Evolutionary conservation across 1,140 invertebrate genomes (phyloP).

Genomic region (Contarinia nasturtii): DNA sequence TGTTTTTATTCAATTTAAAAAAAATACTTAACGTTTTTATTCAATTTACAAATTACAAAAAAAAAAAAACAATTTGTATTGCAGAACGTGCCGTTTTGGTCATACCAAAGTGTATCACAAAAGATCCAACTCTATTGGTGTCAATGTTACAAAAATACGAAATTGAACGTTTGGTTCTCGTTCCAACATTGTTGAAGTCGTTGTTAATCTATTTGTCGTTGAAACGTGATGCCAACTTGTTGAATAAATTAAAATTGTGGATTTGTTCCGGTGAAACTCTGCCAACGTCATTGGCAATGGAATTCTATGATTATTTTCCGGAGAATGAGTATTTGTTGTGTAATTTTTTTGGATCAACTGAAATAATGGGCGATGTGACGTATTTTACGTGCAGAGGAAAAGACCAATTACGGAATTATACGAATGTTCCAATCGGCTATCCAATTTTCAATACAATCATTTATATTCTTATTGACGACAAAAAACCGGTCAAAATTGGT

Average conservation of each 20-base stretch:
- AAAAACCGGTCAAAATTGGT: conserved; percentile 41
- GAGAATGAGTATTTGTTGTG: conserved; percentile 38
- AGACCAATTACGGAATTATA: conserved; percentile 35
- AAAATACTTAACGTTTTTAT: too few species aligned
- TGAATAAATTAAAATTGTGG: conserved; percentile 49
- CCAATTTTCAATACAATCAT: conserved; percentile 60
- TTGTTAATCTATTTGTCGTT: conserved; percentile 49
- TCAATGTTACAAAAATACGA: conserved; percentile 43
- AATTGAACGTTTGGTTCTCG: conserved; percentile 57
- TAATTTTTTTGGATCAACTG: conserved; percentile 81
- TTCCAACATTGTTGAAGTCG: conserved; percentile 60
- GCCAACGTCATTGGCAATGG: conserved; percentile 36
- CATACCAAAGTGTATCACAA: conserved; percentile 45
- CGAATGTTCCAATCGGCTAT: conserved; percentile 64
- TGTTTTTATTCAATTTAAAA: conserved; percentile 1
- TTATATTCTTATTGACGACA: conserved; percentile 54
- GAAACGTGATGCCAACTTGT: conserved; percentile 18
- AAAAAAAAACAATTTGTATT: neutral
- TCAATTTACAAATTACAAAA: too few species aligned
- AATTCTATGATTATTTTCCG: conserved; percentile 53
- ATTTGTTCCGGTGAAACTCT: conserved; percentile 67
- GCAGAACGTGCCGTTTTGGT: conserved; percentile 37
- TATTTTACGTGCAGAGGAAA: conserved; percentile 33
- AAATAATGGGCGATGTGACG: conserved; percentile 69
- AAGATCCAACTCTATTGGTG: conserved; percentile 53